These are phyloP conservation scores for Anguilla japonica DNA, from an alignment of 2,113 vertebrate species.

Conservation along the genomic window DNA sequence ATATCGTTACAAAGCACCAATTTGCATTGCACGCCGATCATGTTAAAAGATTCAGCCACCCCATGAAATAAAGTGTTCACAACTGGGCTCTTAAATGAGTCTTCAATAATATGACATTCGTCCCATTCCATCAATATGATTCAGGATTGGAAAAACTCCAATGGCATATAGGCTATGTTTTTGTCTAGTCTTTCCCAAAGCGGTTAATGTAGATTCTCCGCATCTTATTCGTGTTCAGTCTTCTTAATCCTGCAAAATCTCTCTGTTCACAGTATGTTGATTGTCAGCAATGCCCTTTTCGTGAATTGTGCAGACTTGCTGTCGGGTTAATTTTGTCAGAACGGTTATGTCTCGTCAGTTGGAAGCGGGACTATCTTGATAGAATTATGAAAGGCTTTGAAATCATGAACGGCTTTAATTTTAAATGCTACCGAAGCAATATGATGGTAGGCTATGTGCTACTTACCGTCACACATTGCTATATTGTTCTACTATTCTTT, in stretches of 20 bases:
- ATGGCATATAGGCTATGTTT: neutral
- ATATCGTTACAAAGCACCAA: slow-evolving; percentile 63
- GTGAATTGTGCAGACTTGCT: neutral
- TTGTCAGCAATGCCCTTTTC: slow-evolving; percentile 64
- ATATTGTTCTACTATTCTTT: too few relatives aligned
- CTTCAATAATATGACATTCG: neutral
- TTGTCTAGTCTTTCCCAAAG: neutral
- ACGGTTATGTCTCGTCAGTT: slow-evolving; percentile 16
- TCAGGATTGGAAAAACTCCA: neutral
- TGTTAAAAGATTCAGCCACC: slow-evolving; percentile 32
- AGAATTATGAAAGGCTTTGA: neutral
- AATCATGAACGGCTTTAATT: neutral
- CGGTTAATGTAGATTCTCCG: slow-evolving; percentile 61
- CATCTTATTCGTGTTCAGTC: slow-evolving; percentile 45
- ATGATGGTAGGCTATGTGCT: neutral
- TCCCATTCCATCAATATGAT: neutral
- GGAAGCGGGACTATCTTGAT: neutral
- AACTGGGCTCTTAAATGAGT: slow-evolving; percentile 43
- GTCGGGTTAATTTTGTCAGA: slow-evolving; percentile 56
- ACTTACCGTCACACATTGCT: neutral
- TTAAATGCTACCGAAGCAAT: neutral
- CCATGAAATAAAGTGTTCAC: neutral
- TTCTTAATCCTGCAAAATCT: slow-evolving; percentile 65
- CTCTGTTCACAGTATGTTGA: slow-evolving; percentile 59
- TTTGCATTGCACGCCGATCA: neutral